Evolutionary conservation across 2,888 invertebrate genomes (phyloP).

Genomic region (Plebejus melissa): DNA sequence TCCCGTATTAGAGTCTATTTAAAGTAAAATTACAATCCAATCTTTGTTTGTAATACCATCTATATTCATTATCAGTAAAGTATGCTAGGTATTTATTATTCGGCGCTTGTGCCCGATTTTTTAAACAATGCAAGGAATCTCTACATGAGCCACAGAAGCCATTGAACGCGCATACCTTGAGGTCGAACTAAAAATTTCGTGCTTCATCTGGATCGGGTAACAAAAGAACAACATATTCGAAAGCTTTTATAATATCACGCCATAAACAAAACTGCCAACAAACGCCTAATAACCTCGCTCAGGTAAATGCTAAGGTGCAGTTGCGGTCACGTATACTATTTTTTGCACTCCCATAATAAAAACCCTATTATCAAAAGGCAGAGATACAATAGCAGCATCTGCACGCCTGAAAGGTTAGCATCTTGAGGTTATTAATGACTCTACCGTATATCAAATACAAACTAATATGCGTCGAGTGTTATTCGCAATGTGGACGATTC

Average conservation of each 20-base stretch:
- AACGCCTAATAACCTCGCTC: slow-evolving; percentile 30
- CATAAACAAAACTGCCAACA: slow-evolving; percentile 26
- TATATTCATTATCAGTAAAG: background rate
- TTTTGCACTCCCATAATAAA: slow-evolving; percentile 54
- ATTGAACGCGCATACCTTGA: slow-evolving; percentile 13
- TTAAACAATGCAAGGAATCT: background rate
- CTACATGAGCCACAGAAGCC: slow-evolving; percentile 1
- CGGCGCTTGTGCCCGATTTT: background rate
- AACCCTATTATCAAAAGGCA: slow-evolving; percentile 46
- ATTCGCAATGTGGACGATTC: slow-evolving; percentile 5
- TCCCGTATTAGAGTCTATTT: background rate
- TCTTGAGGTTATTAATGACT: slow-evolving; percentile 45
- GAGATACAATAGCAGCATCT: slow-evolving; percentile 47
- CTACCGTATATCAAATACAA: slow-evolving; percentile 10
- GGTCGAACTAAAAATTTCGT: background rate
- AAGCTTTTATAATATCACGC: slow-evolving; percentile 13
- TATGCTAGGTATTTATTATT: background rate
- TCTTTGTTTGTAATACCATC: background rate
- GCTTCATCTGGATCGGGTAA: background rate
- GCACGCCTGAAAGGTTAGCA: slow-evolving; percentile 37
- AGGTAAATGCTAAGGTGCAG: slow-evolving; percentile 42
- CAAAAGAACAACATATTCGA: background rate
- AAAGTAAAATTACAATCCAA: background rate
- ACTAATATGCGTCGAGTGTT: slow-evolving; percentile 50
- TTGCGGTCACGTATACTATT: slow-evolving; percentile 44